These are phyloP conservation scores for Natator depressus DNA, from an alignment of 2,113 vertebrate species.

Conservation along the genomic window DNA sequence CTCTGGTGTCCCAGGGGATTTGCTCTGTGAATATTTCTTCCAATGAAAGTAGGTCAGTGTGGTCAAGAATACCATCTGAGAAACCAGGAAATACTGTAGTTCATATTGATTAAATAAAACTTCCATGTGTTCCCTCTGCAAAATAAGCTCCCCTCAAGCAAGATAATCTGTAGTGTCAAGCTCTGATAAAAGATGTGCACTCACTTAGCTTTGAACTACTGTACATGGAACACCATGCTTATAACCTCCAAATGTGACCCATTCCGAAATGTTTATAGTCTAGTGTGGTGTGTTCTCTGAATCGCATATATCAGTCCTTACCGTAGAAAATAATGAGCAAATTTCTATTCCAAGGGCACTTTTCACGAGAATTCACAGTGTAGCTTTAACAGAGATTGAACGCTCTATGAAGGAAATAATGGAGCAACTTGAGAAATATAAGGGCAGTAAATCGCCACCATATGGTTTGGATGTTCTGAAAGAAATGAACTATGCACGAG, in stretches of 20 bases:
- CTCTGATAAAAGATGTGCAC: background rate
- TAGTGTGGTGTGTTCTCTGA: background rate
- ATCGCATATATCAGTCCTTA: background rate
- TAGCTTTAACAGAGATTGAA: conserved; percentile 39
- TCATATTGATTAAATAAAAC: background rate
- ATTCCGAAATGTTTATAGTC: conserved; percentile 20
- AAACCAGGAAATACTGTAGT: background rate
- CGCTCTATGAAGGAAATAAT: background rate
- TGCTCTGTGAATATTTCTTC: background rate
- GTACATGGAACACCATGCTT: background rate
- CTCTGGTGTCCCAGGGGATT: background rate
- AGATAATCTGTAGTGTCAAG: background rate
- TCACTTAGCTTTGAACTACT: background rate
- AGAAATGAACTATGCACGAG: conserved; percentile 27
- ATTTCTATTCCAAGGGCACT: conserved; percentile 60
- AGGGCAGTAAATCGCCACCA: background rate
- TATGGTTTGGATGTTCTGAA: conserved; percentile 16
- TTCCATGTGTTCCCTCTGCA: background rate
- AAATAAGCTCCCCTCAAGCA: background rate
- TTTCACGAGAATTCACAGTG: background rate
- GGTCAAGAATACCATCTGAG: background rate
- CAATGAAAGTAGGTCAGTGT: background rate
- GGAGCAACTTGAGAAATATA: conserved; percentile 35
- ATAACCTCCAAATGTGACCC: background rate
- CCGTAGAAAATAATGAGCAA: conserved; percentile 53